These are phyloP conservation scores for Nannoperca obscura DNA, from an alignment of 2,797 vertebrate species.

Conservation along the genomic window DNA sequence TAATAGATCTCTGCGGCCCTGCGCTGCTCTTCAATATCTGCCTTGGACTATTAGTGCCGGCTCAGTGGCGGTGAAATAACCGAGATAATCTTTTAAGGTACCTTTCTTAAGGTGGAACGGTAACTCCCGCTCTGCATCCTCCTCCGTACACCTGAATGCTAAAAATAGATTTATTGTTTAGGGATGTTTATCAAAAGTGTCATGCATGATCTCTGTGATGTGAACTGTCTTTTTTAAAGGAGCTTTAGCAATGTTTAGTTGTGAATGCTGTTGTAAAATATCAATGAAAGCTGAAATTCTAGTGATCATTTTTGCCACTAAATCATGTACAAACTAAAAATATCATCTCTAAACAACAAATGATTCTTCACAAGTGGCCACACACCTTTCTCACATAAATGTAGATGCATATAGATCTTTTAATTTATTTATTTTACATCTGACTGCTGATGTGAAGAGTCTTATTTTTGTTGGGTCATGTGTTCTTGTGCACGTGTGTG, in stretches of 20 bases:
- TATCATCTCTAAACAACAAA: conserved; percentile 20
- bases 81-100: conserved; percentile 99
- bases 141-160: conserved; percentile 39
- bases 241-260: conserved; percentile 16
- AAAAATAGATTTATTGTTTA: conserved; percentile 60
- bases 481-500: conserved; percentile 17
- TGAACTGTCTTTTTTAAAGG: conserved; percentile 20
- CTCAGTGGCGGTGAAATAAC: conserved; percentile 99
- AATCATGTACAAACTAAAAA: conserved; percentile 16
- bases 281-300: background rate
- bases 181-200: conserved; percentile 22
- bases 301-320: conserved; percentile 7
- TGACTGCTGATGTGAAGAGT: conserved; percentile 28
- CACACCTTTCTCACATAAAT: conserved; percentile 1
- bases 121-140: conserved; percentile 61
- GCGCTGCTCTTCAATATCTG: conserved; percentile 99
- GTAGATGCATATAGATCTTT: background rate
- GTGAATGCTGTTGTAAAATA: background rate
- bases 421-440: background rate
- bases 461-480: conserved; percentile 31
- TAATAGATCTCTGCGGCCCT: conserved; percentile 99
- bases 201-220: conserved; percentile 10
- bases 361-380: conserved; percentile 13
- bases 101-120: conserved; percentile 97
- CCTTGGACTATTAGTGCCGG: conserved; percentile 99